Evolutionary conservation across 2,113 vertebrate genomes (phyloP).

Genomic region (Vireo altiloquus): DNA sequence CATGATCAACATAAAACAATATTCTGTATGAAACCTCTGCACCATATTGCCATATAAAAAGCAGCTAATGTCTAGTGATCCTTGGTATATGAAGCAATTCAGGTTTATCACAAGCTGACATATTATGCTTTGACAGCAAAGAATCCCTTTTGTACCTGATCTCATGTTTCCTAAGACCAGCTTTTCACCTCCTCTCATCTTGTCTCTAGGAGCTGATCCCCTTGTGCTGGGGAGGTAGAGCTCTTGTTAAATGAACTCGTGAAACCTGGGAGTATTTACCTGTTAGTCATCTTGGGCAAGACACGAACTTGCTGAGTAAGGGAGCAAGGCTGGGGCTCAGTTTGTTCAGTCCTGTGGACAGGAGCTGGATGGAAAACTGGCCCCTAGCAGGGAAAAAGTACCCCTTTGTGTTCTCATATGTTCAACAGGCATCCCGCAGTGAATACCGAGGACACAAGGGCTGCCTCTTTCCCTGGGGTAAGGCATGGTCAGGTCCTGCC

Average conservation of each 20-base stretch:
- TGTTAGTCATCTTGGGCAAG: background rate
- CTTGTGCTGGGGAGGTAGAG: background rate
- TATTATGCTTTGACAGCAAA: constrained; percentile 52
- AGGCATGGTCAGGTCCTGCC: background rate
- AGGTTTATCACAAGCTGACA: constrained; percentile 48
- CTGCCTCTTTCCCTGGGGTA: background rate
- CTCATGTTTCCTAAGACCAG: constrained; percentile 46
- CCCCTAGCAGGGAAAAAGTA: background rate
- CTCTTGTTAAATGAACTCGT: background rate
- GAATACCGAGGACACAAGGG: background rate
- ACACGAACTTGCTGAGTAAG: background rate
- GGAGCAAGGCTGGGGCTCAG: fast-evolving
- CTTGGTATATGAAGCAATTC: constrained; percentile 50
- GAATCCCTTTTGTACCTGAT: constrained; percentile 55
- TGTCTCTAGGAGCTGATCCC: constrained; percentile 47
- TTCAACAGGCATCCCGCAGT: background rate
- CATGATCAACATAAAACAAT: constrained; percentile 60
- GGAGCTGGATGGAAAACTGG: background rate
- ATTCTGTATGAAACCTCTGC: constrained; percentile 46
- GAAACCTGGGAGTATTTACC: background rate
- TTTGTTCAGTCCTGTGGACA: background rate
- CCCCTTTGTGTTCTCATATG: background rate
- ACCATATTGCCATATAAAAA: constrained; percentile 36
- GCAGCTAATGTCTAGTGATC: constrained; percentile 63
- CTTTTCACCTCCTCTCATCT: constrained; percentile 56